Base-by-base conservation (phyloP, 2,797 vertebrate genomes). In the Botia kubotai region DNA sequence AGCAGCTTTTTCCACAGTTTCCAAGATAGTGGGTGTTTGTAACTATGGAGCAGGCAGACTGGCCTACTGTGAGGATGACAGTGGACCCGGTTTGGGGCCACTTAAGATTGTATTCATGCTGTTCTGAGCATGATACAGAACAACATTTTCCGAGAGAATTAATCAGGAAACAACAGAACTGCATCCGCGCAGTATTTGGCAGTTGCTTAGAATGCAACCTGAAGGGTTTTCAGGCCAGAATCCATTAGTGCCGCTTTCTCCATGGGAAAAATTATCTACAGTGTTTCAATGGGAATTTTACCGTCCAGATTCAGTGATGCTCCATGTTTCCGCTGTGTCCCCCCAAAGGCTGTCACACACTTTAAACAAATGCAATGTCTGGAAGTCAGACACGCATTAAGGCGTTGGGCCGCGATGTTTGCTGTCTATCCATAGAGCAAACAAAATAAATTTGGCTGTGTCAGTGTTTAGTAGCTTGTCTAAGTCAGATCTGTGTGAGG, bases 91-190 rank as follows among this genome's bases (percentile, higher is more conserved):
- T 53, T 79, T 78, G 75, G 77, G 67, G 74, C 75, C 72, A 83
- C 79, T 76, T 86, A 77, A 75, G 72, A 39, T 85, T 72, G 83
- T 80, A 85, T 85, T 83, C 57, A 78, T 79, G 72, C 66, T 72
- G 67, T 66, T 78, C 66, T 69, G 73, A 82, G 74, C 58, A 19
- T 73, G 57, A 55, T 72, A 75, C 39, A 39, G 66, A 67, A 63
- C 26, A 19, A 43, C 14, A 68, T 80, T 75, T 77, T 82, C 72
- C 29, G 55, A 70, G 55, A 76, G 48, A 21, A 66, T 71, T 71
- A 23, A 68, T 43, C 16, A 26, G 10, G 48, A 80, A 69, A 71
- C 12, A 68, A 57, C 10, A 2, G 10, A 57, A 65, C 48, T 63
- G 33, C 52, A 53, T 12, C 65, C 17, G 8, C 67, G 14, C 21